Base-by-base conservation (phyloP, 2,113 vertebrate genomes). In the Spea multiplicata region DNA sequence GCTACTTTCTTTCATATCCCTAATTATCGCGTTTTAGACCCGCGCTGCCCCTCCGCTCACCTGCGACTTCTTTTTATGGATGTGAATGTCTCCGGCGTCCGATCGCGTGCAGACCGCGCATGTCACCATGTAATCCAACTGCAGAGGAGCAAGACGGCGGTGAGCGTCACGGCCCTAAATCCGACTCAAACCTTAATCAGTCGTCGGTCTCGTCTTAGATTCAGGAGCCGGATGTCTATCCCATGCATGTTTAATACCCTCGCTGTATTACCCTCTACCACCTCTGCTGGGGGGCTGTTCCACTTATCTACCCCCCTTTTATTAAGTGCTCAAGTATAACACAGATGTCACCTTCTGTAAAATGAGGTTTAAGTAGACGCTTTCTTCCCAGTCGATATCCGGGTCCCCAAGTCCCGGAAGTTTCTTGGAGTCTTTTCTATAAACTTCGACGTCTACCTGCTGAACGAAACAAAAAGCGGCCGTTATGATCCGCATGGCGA, bases 341-440 rank as follows among this genome's bases (percentile, higher is more conserved):
- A 2, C 30, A 10, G 50, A 10, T 53, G 6, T 4, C 16, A 99
- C 97, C 94, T 99, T 98, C 89, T 99, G 97, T 30, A 99, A 88
- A 84, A 98, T 94, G 64, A 99, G 96, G 75, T 99, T 99, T 86
- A 99, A 85, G 91, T 96, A 99, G 78, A 99, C 97, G 0, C 96
- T 98, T 89, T 99, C 97, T 84, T 99, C 97, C 97, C 97, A 99
- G 89, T 99, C 97, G 3, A 99, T 98, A 84, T 99, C 97, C 0
- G 97, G 97, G 81, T 99, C 97, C 0, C 97, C 97, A 3, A 99
- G 91, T 53, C 97, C 97, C 0, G 97, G 97, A 59, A 99, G 93
- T 90, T 98, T 99, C 91, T 96, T 98, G 0, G 97, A 99, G 90
- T 98, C 97, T 52, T 97, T 93, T 72, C 97, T 89, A 87, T 97